Evolutionary conservation across 2,797 vertebrate genomes (phyloP).

Genomic region (Neostethus bicornis): DNA sequence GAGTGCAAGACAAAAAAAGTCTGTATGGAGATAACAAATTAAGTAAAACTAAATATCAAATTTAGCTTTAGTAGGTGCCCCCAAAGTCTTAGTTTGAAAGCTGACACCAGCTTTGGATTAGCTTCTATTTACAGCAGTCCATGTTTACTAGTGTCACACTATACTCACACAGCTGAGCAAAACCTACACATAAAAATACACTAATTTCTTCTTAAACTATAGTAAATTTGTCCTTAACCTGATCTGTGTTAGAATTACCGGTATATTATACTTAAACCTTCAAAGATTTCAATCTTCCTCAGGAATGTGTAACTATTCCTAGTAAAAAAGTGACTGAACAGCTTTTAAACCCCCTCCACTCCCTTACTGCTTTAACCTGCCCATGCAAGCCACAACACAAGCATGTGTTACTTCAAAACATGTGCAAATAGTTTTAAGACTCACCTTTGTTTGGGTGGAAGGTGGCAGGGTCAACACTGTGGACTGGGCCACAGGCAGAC

Average conservation of each 20-base stretch:
- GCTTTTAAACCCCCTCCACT: not conserved
- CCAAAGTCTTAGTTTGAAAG: constrained; percentile 9
- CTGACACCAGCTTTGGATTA: constrained; percentile 48
- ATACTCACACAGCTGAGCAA: not conserved
- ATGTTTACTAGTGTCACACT: constrained; percentile 9
- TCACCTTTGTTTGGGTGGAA: constrained; percentile 82
- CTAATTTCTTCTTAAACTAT: too few relatives aligned
- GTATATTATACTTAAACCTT: too few relatives aligned
- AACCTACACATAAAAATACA: too few relatives aligned
- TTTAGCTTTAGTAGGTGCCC: not conserved
- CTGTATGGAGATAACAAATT: too few relatives aligned
- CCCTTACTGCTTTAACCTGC: not conserved
- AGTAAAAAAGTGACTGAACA: not conserved
- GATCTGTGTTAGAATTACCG: too few relatives aligned
- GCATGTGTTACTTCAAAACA: not conserved
- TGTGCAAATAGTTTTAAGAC: constrained; percentile 9
- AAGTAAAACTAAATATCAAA: not conserved
- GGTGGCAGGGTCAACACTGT: constrained; percentile 79
- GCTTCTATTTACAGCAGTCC: constrained; percentile 56
- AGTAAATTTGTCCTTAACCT: too few relatives aligned
- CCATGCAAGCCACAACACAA: not conserved
- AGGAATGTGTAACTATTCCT: not conserved
- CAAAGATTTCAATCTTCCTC: too few relatives aligned
- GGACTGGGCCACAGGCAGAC: constrained; percentile 74
- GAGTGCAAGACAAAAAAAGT: too few relatives aligned